A percentile compares a stretch with the other conserved stretches of the same genome.
These are phyloP conservation scores for Apodemus agrarius DNA, from an alignment of 2,797 vertebrate species.

Conservation along the genomic window DNA sequence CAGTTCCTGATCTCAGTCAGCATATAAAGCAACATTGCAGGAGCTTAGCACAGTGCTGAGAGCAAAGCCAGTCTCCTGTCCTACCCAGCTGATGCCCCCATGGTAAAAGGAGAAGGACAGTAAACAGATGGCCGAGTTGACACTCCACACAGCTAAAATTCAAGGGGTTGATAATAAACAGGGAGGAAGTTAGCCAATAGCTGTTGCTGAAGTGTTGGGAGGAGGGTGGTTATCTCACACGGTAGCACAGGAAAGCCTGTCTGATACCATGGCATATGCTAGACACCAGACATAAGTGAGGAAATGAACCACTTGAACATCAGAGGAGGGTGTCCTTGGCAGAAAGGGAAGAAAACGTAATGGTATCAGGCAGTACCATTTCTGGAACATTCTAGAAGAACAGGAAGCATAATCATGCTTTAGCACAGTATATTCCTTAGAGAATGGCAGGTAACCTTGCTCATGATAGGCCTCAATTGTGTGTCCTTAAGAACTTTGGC, in stretches of 20 bases:
- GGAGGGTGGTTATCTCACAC: not conserved
- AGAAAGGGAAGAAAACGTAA: not conserved
- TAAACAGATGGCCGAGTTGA: not conserved
- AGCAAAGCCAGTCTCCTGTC: not conserved
- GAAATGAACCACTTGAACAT: not conserved
- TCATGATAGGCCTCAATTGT: not conserved
- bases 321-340: not conserved
- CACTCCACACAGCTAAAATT: fast-evolving
- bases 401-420: not conserved
- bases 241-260: not conserved
- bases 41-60: not conserved
- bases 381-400: not conserved
- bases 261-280: not conserved
- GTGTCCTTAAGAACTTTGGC: not conserved
- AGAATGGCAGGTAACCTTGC: not conserved
- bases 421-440: too few relatives aligned
- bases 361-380: too few relatives aligned
- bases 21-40: fast-evolving
- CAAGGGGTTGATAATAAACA: not conserved
- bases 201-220: not conserved
- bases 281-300: not conserved
- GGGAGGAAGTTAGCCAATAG: not conserved
- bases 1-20: not conserved
- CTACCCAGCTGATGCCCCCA: not conserved
- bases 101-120: too few relatives aligned